Evolutionary conservation across 1,140 invertebrate species (phyloP).

Genomic region (Eupristina koningsbergeri): DNA sequence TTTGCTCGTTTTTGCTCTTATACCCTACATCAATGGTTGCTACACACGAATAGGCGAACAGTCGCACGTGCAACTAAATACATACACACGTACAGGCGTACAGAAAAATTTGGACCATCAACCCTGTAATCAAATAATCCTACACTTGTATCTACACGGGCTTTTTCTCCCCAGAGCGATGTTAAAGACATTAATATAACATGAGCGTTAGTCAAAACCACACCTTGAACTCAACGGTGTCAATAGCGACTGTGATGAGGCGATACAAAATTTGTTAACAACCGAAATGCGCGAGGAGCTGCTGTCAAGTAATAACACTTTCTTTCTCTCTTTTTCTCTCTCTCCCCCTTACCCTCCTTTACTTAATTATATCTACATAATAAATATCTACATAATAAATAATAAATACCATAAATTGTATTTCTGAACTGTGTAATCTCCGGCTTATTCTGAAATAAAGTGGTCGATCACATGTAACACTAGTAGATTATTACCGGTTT

Average conservation of each 20-base stretch:
- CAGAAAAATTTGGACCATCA: too few species aligned
- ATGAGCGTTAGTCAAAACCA: not conserved
- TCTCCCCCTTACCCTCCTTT: not conserved
- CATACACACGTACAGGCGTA: too few species aligned
- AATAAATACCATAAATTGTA: slow-evolving; percentile 2
- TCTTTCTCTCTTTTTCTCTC: not conserved
- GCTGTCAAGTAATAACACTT: not conserved
- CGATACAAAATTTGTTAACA: slow-evolving; percentile 5
- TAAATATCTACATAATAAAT: too few species aligned
- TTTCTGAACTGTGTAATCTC: not conserved
- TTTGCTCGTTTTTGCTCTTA: not conserved
- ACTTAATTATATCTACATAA: not conserved
- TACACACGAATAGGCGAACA: not conserved
- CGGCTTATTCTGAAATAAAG: not conserved
- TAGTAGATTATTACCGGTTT: slow-evolving; percentile 14
- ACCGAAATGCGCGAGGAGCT: not conserved
- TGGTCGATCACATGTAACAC: not conserved
- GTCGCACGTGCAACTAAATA: too few species aligned
- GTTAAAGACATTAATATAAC: not conserved
- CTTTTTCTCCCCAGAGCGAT: not conserved
- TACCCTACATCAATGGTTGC: not conserved
- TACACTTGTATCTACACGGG: not conserved
- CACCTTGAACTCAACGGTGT: not conserved
- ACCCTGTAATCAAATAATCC: too few species aligned
- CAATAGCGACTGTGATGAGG: not conserved